Conservation (phyloP, 2,113 vertebrate species). For the Oenanthe oenanthe region DNA sequence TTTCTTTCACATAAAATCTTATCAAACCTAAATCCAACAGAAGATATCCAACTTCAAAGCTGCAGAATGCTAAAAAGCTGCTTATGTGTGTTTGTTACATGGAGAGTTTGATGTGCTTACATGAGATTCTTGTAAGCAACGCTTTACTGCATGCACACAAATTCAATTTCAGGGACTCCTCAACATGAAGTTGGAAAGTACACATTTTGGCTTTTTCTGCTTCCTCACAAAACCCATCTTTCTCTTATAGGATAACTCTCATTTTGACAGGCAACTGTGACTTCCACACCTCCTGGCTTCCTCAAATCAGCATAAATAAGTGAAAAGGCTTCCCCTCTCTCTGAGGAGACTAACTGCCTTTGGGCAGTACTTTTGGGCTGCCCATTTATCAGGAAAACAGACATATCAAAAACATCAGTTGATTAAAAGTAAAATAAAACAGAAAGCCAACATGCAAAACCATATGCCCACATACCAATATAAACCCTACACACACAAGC, state of each 20-base stretch:
- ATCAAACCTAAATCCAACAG: not conserved
- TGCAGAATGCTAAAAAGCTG: not conserved
- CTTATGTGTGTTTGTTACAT: not conserved
- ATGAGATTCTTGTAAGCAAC: not conserved
- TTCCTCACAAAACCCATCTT: not conserved
- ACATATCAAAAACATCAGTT: not conserved
- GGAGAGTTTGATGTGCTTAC: not conserved
- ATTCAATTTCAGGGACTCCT: not conserved
- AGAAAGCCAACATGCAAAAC: not conserved
- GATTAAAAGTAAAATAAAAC: not conserved
- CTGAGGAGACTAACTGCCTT: not conserved
- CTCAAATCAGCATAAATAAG: not conserved
- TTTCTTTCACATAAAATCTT: not conserved
- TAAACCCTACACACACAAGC: fast-evolving
- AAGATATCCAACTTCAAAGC: not conserved
- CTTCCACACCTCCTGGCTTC: not conserved
- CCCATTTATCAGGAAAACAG: not conserved
- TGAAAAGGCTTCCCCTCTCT: not conserved
- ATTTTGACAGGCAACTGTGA: not conserved
- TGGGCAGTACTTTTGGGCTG: not conserved
- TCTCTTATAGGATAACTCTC: not conserved
- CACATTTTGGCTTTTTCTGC: not conserved
- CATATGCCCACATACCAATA: not conserved
- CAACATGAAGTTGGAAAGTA: not conserved
- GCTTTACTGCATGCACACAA: not conserved